A percentile compares a stretch with the other conserved stretches of the same genome.
Conservation (phyloP, 2,113 vertebrate genomes). For the Mustela lutreola region DNA sequence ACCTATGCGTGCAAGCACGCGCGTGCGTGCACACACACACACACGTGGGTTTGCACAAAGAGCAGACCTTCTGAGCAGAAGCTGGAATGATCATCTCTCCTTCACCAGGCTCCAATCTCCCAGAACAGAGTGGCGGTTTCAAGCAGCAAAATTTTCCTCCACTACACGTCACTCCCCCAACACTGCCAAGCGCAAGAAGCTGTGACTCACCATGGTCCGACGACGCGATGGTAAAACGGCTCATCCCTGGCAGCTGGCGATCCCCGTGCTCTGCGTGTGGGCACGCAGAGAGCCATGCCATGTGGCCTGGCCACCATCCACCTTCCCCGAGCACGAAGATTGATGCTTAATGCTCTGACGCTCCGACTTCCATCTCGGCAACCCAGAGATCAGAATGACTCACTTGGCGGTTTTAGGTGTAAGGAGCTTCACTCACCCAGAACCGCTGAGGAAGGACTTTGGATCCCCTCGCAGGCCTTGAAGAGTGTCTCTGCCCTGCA, state of each 20-base stretch:
- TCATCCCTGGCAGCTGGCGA: not conserved
- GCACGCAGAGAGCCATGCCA: rapidly evolving
- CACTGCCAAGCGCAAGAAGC: not conserved
- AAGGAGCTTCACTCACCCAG: not conserved
- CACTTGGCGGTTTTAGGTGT: rapidly evolving
- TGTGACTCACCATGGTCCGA: not conserved
- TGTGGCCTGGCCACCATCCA: rapidly evolving
- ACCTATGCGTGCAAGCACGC: rapidly evolving
- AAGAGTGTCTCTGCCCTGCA: not conserved
- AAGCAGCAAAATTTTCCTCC: not conserved
- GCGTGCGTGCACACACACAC: too few relatives aligned
- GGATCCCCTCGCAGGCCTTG: not conserved
- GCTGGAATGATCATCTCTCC: not conserved
- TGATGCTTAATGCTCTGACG: not conserved
- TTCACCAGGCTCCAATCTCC: not conserved
- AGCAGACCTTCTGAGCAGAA: not conserved
- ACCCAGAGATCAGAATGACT: not conserved
- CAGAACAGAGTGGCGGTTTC: not conserved
- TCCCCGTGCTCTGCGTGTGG: rapidly evolving
- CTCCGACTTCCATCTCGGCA: rapidly evolving
- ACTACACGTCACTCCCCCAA: rapidly evolving
- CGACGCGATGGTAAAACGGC: not conserved
- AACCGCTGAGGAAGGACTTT: not conserved
- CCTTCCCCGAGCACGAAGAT: not conserved
- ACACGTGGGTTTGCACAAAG: rapidly evolving